Base-by-base conservation (phyloP, 2,797 vertebrate genomes). In the Parauchenoglanis punctatus region DNA sequence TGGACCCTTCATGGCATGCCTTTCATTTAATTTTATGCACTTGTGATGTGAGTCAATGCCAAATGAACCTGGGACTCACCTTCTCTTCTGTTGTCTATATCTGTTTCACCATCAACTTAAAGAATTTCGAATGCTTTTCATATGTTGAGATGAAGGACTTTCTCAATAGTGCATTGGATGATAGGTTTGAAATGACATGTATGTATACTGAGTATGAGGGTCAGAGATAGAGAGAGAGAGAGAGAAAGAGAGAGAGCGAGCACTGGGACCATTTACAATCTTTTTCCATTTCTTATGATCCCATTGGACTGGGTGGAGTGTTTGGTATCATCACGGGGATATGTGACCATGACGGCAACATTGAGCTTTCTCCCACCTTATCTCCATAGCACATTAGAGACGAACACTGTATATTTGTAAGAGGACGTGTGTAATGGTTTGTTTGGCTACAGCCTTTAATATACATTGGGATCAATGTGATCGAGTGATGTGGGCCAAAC, bases 341-440 rank as follows among this genome's bases (percentile, higher is more conserved):
- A 52, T 44, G 54, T 88, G 86, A 92, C 92, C 91, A 92, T 91
- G 91, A 93, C 87, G 54, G 90, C 93, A 94, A 94, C 95, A 94
- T 94, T 95, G 94, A 91, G 89, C 89, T 84, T 95, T 93, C 94
- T 92, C 84, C 84, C 63, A 35, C 54, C 54, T 68, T 56, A 84
- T 84, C 59, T 75, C 61, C 68, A 58, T 86, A 81, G 56, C 73
- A 52, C 77, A 15, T 56, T 44, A 31, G 67, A 88, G 87, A 85
- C 56, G 13, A 35, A 75, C 83, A 18, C 25, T 12, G 46, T 54
- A 7, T 68, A 12, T 85, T 68, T 80, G 25, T 56, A 54, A 75
- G 81, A 46, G 44, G 18, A 31, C 23, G 54, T 12, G 49, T 76
- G 4, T 87, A 73, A 78, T 83, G n/a, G 56, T 70, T 86, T 82